Evolutionary conservation across 2,797 vertebrate genomes (phyloP), one percentile per base, ranked within the genome.

Genomic region (Linurgus olivaceus): DNA sequence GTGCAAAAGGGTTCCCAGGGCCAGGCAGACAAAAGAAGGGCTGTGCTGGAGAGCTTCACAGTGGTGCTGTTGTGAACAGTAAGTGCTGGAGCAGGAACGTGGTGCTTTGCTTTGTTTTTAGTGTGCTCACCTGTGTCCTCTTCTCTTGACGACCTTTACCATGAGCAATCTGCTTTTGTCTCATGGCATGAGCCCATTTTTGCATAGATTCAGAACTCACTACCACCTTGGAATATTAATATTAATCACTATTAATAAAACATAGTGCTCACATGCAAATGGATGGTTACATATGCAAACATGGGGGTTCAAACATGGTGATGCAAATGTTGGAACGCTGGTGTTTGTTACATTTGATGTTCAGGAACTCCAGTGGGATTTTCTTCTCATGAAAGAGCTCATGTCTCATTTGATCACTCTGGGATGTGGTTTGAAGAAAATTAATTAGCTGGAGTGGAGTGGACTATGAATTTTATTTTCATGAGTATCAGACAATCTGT

Each of bases 201-300:
- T 47, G 37, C 40, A 9, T 59, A 1, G 7, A 33, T 59, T 65
- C 28, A 40, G 76, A 71, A 40, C 42, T 38, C 88, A 63, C 68
- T 83, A 3, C 61, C 66, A 91, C 81, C 81, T 91, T 68, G 72
- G 87, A 91, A 88, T 94, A 85, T 87, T 70, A 82, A 79, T 67
- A 87, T 73, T 87, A 89, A 85, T 92, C 20, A 37, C 20, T 77
- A 65, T 94, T 94, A 96, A 96, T 96, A 96, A 94, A 91, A 90
- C 86, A 92, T 95, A 68, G 89, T 80, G 72, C 66, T 91, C 73
- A 71, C 88, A 90, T 91, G 65, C 65, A 94, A 92, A 93, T 92
- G 35, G 44, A 0, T 62, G 57, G 66, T 94, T 92, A 92, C 90
- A 94, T 51, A 74, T 92, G 85, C 93, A 93, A 8, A 94, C 68